These are phyloP conservation scores for Onychorhynchus coronatus DNA, from an alignment of 2,113 vertebrate genomes.

Conservation along the genomic window DNA sequence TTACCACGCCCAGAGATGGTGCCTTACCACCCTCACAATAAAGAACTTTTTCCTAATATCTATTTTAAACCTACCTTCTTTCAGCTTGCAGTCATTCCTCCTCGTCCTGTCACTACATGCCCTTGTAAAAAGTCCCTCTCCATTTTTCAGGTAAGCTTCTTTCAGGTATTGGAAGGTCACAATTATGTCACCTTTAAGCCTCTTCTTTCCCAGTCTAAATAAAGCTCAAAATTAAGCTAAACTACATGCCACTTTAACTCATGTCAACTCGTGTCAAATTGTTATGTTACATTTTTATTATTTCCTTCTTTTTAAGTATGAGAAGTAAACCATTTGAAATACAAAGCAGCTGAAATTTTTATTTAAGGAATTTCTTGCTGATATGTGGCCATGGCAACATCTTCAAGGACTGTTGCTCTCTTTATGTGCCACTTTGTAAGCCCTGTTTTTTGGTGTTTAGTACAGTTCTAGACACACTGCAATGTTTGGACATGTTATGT, in stretches of 20 bases:
- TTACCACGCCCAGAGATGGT: neutral
- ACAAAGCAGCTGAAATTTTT: neutral
- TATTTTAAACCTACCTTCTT: neutral
- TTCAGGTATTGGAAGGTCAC: neutral
- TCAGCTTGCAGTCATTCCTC: neutral
- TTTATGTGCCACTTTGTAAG: neutral
- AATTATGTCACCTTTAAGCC: neutral
- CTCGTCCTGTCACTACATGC: neutral
- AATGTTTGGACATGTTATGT: neutral
- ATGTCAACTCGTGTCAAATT: neutral
- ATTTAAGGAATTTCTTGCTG: neutral
- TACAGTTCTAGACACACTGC: neutral
- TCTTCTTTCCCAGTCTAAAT: neutral
- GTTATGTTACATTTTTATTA: neutral
- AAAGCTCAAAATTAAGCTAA: neutral
- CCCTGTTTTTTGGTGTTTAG: neutral
- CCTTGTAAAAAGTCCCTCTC: neutral
- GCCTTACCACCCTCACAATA: neutral
- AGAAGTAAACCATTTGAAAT: neutral
- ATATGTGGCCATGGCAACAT: neutral
- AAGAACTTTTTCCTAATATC: neutral
- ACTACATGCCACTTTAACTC: neutral
- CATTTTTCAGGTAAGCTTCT: neutral
- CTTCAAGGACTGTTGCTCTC: neutral
- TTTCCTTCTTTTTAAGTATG: neutral